Evolutionary conservation across 1,140 invertebrate species (phyloP).

Genomic region (Caenorhabditis elegans): WBcel235 BX284606.5:16999001-16999500

Average conservation of each 20-base stretch:
- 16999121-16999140: neutral
- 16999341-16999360: too few relatives aligned
- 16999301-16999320: neutral
- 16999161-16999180: neutral
- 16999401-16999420: too few relatives aligned
- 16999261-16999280: too few relatives aligned
- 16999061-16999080: neutral
- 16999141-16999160: neutral
- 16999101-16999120: constrained; percentile 16
- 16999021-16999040: neutral
- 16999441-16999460: neutral
- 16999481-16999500: neutral
- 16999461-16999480: neutral
- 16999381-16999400: neutral
- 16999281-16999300: too few relatives aligned
- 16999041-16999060: too few relatives aligned
- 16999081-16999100: neutral
- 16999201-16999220: neutral
- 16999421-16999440: neutral
- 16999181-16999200: constrained; percentile 26
- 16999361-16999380: neutral
- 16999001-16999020: too few relatives aligned
- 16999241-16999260: neutral
- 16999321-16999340: neutral
- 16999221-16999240: neutral